These are phyloP conservation scores for Bothrops jararaca DNA, from an alignment of 2,113 vertebrate species.

Conservation along the genomic window DNA sequence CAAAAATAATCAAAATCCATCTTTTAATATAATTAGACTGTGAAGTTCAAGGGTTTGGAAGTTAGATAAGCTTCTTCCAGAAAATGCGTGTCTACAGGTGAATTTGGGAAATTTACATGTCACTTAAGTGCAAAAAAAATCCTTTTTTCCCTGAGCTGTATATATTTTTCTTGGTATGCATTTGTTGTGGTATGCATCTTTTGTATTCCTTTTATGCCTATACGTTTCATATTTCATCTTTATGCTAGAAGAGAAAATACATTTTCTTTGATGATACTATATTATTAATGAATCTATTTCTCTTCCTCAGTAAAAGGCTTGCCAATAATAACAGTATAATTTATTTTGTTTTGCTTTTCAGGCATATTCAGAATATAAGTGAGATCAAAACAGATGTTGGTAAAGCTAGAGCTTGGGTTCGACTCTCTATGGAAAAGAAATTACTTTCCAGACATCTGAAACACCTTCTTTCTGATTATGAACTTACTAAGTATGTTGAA, in stretches of 20 bases:
- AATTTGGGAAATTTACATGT: neutral
- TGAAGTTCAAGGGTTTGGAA: neutral
- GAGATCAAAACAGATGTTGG: slow-evolving; percentile 99
- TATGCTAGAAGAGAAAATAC: neutral
- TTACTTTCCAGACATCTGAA: slow-evolving; percentile 95
- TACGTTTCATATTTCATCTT: neutral
- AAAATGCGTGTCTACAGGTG: neutral
- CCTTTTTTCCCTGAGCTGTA: neutral
- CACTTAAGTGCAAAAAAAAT: neutral
- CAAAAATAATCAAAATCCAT: neutral
- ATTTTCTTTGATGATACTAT: neutral
- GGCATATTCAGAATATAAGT: slow-evolving; percentile 96
- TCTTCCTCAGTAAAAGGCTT: neutral
- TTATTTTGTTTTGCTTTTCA: slow-evolving; percentile 51
- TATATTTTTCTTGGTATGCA: neutral
- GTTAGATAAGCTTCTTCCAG: neutral
- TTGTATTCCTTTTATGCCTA: neutral
- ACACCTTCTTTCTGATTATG: slow-evolving; percentile 92
- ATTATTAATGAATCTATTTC: neutral
- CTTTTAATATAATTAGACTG: neutral
- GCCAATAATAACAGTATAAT: neutral
- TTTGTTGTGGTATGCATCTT: neutral
- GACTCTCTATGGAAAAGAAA: slow-evolving; percentile 98
- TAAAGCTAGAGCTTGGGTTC: slow-evolving; percentile 96
- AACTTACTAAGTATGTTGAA: slow-evolving; percentile 89